Base-by-base conservation (phyloP, 1,140 invertebrate species). In the Brevipalpus yothersi region DNA sequence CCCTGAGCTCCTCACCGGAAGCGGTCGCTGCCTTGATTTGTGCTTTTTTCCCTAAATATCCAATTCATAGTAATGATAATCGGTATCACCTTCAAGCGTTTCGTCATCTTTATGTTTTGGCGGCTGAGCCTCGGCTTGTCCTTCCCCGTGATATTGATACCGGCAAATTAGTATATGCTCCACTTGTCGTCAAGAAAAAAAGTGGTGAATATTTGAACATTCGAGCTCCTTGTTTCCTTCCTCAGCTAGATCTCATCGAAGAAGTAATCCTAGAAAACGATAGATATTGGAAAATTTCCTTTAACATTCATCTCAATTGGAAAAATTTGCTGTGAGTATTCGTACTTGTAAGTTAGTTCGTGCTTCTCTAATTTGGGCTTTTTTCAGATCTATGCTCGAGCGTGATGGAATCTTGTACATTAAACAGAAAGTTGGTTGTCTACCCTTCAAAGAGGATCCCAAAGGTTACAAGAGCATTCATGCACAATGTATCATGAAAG, bases 41-140 rank as follows among this genome's bases (percentile, higher is more conserved):
- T 68, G 84, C 92, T 2, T 83, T 95, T 69, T 96, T 91, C 73
- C 93, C 93, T 4, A 93, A 93, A 71, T 96, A 91, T 72, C 93
- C 93, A 51, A 89, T 83, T 4, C 87, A 94, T 70, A 90, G 84
- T 67, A 89, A 89, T 68, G 92, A 96, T 69, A 96, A 96, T 71
- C 80, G 86, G 59, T 93, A 92, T 70, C 89, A 94, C 72, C 73
- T 95, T 58, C 91, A 97, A 79, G 91, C 92, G 0, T 80, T 96
- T 63, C 74, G 92, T 41, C 93, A 97, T 73, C 72, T 97, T 15
- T 97, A 96, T 70, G 90, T 95, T 11, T 69, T 96, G 57, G 91
- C 91, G 2, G 82, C 83, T 11, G 86, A 96, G 69, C 82, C 86
- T 0, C 73, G 93, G 19, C 70, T 95, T 10, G 73, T 96, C 43